These are phyloP conservation scores for Hassar affinis DNA, from an alignment of 2,113 vertebrate species.

Conservation along the genomic window DNA sequence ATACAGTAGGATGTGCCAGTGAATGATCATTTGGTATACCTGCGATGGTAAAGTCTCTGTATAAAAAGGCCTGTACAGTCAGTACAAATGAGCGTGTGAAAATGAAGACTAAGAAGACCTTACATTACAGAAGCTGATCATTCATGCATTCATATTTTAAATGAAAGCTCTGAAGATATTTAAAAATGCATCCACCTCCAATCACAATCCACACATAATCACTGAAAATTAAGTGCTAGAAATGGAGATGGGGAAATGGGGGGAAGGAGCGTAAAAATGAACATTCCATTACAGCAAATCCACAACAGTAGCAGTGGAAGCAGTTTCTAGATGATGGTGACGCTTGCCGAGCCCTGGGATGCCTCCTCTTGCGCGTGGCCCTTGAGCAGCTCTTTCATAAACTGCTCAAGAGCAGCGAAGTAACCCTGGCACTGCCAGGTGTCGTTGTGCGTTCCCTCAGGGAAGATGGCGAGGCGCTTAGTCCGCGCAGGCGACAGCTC, in stretches of 20 bases:
- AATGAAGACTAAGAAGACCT: slow-evolving; percentile 15
- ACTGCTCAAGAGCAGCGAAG: slow-evolving; percentile 94
- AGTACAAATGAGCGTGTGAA: slow-evolving; percentile 18
- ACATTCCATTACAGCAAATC: slow-evolving; percentile 42
- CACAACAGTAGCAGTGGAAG: slow-evolving; percentile 12
- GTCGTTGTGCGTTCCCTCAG: slow-evolving; percentile 97
- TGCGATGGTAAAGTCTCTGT: slow-evolving; percentile 36
- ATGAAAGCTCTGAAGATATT: slow-evolving; percentile 10
- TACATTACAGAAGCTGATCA: slow-evolving; percentile 9
- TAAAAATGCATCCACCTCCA: slow-evolving; percentile 9
- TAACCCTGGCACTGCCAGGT: slow-evolving; percentile 99
- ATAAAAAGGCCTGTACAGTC: slow-evolving; percentile 38
- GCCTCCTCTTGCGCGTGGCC: slow-evolving; percentile 89
- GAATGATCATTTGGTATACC: slow-evolving; percentile 35
- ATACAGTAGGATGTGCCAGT: slow-evolving; percentile 13
- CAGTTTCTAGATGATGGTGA: slow-evolving; percentile 86
- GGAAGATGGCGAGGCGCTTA: slow-evolving; percentile 95
- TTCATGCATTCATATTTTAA: slow-evolving; percentile 39
- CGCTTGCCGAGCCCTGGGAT: slow-evolving; percentile 82
- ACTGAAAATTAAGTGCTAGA: slow-evolving; percentile 32
- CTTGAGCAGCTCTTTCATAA: slow-evolving; percentile 92
- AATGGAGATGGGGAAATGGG: background rate
- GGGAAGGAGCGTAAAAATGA: slow-evolving; percentile 46
- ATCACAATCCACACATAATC: slow-evolving; percentile 16
- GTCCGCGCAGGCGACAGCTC: slow-evolving; percentile 95